Evolutionary conservation across 2,797 vertebrate genomes (phyloP), one percentile per base, ranked within the genome.

Genomic region (Trichosurus vulpecula): DNA sequence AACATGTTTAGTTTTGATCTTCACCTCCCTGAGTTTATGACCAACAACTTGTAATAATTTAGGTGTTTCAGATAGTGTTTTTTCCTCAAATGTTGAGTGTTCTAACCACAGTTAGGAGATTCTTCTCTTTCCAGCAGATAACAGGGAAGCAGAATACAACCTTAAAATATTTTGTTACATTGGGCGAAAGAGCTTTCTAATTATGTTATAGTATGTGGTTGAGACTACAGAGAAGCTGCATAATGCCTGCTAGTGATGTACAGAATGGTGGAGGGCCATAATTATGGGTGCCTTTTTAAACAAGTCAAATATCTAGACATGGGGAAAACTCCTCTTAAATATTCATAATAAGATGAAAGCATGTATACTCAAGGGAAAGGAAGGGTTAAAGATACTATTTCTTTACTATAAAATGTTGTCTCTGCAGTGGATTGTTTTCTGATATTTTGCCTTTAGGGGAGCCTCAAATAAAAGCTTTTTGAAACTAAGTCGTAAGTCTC

Each of bases 391-490:
- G 13, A 14, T 2, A 0, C 30, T 90, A 52, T 35, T 57, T n/a
- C 91, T 92, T 54, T 74, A 0, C 35, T 61, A 22, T 11, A 92
- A 27, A 94, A 90, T 31, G 1, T 35, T 52, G 0, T 93, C 91
- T 93, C 92, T 96, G 12, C 22, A 91, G 51, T 81, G 52, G 54
- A 87, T 51, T 61, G 9, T 90, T 90, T 87, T 90, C 90, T 92
- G 0, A 92, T 96, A 90, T 92, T 94, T 92, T 94, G 92, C 94
- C 91, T 95, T 94, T 94, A 41, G 41, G 54, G 90, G 25, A 93
- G 96, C 89, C 52, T 54, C 54, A 95, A 97, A 97, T 98, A 98
- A 97, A 98, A 96, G 93, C 61, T 54, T 94, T 96, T 94, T 95
- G 74, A 94, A 97, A 97, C 53, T 74, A 74, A 13, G 90, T 94